phyloP scores from a whole-genome alignment of 2,113 vertebrate species.

The Ciconia maguari region DNA sequence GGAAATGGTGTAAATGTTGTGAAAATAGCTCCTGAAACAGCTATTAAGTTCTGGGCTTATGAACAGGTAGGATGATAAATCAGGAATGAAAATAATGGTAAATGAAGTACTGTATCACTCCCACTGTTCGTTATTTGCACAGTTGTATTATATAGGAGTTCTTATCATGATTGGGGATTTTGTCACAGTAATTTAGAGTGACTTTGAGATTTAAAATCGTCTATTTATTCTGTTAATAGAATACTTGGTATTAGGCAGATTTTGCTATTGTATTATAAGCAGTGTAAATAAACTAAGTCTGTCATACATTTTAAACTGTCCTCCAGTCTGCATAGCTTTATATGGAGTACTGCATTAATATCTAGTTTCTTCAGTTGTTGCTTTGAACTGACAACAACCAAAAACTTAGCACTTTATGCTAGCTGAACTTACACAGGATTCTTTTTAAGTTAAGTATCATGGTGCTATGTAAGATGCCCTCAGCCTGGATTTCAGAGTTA shows the following conservation, averaged over 20 bases:
- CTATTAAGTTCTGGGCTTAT: slow-evolving; percentile 94
- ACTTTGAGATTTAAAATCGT: background rate
- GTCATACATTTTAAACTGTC: background rate
- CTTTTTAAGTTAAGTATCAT: background rate
- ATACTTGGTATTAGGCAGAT: background rate
- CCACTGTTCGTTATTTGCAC: background rate
- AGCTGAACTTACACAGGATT: background rate
- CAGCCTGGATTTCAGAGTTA: slow-evolving; percentile 55
- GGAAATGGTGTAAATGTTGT: slow-evolving; percentile 94
- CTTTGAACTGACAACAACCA: background rate
- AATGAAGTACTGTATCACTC: background rate
- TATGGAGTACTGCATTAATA: background rate
- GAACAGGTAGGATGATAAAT: slow-evolving; percentile 82
- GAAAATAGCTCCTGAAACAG: slow-evolving; percentile 95
- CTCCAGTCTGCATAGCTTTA: background rate
- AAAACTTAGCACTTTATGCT: background rate
- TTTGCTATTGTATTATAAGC: background rate
- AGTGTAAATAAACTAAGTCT: background rate
- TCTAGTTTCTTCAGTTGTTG: background rate
- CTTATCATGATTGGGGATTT: background rate
- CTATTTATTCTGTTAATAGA: background rate
- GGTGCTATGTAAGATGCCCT: background rate
- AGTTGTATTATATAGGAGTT: background rate
- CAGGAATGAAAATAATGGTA: background rate
- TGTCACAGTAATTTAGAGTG: background rate